A percentile compares a stretch with the other conserved stretches of the same genome.
Conservation (phyloP, 2,888 invertebrate genomes). For the Crocallis elinguaria region DNA sequence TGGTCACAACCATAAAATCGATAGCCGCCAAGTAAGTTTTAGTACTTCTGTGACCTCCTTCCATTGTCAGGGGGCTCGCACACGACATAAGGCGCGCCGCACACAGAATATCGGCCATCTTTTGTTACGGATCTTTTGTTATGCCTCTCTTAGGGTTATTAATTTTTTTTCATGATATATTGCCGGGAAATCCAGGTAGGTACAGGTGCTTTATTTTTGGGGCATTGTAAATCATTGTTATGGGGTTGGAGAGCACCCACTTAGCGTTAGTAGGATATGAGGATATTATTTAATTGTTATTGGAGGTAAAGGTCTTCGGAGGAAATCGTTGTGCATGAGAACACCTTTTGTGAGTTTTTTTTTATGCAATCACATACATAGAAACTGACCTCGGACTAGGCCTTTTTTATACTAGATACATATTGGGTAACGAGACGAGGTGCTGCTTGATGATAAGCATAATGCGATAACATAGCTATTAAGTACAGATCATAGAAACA, state of each 20-base stretch:
- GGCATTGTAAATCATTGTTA: slow-evolving; percentile 26
- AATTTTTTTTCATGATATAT: slow-evolving; percentile 50
- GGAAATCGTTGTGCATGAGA: too few relatives aligned
- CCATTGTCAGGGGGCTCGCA: slow-evolving; percentile 39
- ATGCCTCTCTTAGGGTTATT: slow-evolving; percentile 43
- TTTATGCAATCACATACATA: too few relatives aligned
- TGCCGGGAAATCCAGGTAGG: slow-evolving; percentile 33
- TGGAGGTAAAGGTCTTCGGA: too few relatives aligned
- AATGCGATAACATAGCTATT: too few relatives aligned
- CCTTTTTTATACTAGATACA: too few relatives aligned
- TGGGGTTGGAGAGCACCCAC: slow-evolving; percentile 3
- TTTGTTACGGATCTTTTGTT: slow-evolving; percentile 51
- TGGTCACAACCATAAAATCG: slow-evolving; percentile 37
- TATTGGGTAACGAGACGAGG: too few relatives aligned
- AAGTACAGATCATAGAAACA: too few relatives aligned
- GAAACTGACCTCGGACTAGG: too few relatives aligned
- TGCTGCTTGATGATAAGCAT: too few relatives aligned
- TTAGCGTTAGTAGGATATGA: slow-evolving; percentile 1
- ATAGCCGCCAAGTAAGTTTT: slow-evolving; percentile 43
- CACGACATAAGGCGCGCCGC: slow-evolving; percentile 26
- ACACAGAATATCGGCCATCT: slow-evolving; percentile 50
- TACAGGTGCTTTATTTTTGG: slow-evolving; percentile 20
- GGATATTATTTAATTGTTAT: too few relatives aligned
- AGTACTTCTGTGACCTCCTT: slow-evolving; percentile 60
- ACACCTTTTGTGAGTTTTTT: too few relatives aligned